Evolutionary conservation across 53 echinoderm and acorn worm species (phyloP).

Genomic region (Zoroaster sp.): DNA sequence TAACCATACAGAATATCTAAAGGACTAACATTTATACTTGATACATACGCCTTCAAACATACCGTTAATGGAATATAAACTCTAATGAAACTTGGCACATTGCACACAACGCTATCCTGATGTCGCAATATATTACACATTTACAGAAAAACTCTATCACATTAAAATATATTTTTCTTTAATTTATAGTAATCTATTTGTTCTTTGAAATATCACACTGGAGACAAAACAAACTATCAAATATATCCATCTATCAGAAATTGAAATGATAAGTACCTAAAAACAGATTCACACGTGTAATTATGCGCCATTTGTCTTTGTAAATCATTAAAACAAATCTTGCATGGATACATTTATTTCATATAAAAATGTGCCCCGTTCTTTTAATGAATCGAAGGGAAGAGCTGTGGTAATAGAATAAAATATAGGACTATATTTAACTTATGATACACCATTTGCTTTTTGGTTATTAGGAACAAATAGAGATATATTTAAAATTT

Average conservation of each 20-base stretch:
- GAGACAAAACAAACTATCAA: background rate
- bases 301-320: background rate
- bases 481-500: too few species aligned
- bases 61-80: background rate
- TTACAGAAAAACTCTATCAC: constrained; percentile 31
- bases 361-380: too few species aligned
- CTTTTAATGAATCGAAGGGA: too few species aligned
- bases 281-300: background rate
- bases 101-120: constrained; percentile 23
- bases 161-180: constrained; percentile 55
- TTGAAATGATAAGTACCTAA: background rate
- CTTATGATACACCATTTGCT: too few species aligned
- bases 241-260: background rate
- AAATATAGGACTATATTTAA: too few species aligned
- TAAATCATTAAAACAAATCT: too few species aligned
- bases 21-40: background rate
- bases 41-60: background rate
- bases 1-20: background rate
- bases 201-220: constrained; percentile 24
- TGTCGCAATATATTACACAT: constrained; percentile 27
- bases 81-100: constrained; percentile 27
- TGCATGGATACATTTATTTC: too few species aligned
- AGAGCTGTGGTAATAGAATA: too few species aligned
- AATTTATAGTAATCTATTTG: constrained; percentile 40
- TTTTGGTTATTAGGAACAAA: too few species aligned